A percentile compares a stretch with the other conserved stretches of the same genome.
These are phyloP conservation scores for Fukomys damarensis DNA, from an alignment of 2,113 vertebrate species.

Conservation along the genomic window DNA sequence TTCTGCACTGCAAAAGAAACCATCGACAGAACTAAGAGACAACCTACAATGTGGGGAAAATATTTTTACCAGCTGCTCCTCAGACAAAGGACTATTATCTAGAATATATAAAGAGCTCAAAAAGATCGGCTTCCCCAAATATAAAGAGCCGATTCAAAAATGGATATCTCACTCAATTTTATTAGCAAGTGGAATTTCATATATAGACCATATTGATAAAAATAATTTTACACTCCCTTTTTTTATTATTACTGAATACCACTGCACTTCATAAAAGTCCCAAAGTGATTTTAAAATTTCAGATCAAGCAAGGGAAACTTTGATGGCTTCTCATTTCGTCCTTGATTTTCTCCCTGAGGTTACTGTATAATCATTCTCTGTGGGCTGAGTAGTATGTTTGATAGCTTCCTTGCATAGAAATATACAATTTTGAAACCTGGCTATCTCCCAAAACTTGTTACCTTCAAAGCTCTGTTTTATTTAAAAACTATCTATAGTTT, in stretches of 20 bases:
- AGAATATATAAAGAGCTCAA: too few relatives aligned
- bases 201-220: constrained; percentile 20
- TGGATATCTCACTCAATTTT: constrained; percentile 21
- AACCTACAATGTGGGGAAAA: too few relatives aligned
- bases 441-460: neutral
- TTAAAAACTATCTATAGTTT: constrained; percentile 29
- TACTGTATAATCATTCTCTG: neutral
- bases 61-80: too few relatives aligned
- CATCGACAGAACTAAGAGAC: too few relatives aligned
- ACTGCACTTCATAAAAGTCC: neutral
- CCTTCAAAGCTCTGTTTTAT: neutral
- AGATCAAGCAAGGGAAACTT: constrained; percentile 39
- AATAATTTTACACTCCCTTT: constrained; percentile 41
- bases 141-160: too few relatives aligned
- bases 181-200: constrained; percentile 25
- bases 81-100: too few relatives aligned
- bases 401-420: neutral
- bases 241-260: constrained; percentile 48
- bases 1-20: too few relatives aligned
- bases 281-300: constrained; percentile 42
- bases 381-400: neutral
- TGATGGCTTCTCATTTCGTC: neutral
- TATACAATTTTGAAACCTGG: neutral
- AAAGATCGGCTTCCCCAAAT: too few relatives aligned
- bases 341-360: neutral